These are phyloP conservation scores for Sinotaia quadrata DNA, from an alignment of 2,888 invertebrate genomes.

Conservation along the genomic window DNA sequence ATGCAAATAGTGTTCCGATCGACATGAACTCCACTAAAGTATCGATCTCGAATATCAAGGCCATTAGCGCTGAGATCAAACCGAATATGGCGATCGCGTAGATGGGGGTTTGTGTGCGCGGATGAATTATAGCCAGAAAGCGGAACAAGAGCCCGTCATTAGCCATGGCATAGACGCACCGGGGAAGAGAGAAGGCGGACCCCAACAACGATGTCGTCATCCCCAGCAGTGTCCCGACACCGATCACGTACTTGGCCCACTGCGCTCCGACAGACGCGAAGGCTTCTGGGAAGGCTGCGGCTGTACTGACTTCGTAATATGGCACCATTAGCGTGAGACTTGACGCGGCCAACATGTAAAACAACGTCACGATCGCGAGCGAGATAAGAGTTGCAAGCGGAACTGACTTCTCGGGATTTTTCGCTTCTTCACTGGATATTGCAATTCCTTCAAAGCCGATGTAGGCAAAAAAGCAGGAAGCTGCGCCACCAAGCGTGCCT, in stretches of 20 bases:
- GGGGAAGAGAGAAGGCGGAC: conserved; percentile 87
- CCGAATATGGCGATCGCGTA: conserved; percentile 66
- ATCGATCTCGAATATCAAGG: conserved; percentile 88
- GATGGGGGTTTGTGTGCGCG: conserved; percentile 78
- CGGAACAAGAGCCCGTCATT: conserved; percentile 88
- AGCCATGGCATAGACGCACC: conserved; percentile 93
- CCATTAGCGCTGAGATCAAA: conserved; percentile 76
- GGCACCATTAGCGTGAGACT: conserved; percentile 67
- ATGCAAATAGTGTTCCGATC: conserved; percentile 93
- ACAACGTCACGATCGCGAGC: conserved; percentile 58
- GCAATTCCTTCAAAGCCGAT: conserved; percentile 73
- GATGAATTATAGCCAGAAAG: conserved; percentile 79
- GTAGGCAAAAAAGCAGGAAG: conserved; percentile 73
- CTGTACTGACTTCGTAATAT: conserved; percentile 55
- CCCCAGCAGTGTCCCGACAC: conserved; percentile 66
- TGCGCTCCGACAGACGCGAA: conserved; percentile 59
- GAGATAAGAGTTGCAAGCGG: conserved; percentile 68
- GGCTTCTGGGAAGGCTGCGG: conserved; percentile 67
- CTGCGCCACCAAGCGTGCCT: conserved; percentile 71
- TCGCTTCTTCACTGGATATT: conserved; percentile 72
- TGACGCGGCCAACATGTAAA: conserved; percentile 65
- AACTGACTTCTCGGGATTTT: conserved; percentile 69
- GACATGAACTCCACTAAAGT: conserved; percentile 96
- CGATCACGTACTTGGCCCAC: conserved; percentile 69
- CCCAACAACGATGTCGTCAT: conserved; percentile 77